Percentiles rank a stretch among this genome's conserved stretches.
Conservation (phyloP, 2,888 invertebrate genomes). For the Xestobium rufovillosum region DNA sequence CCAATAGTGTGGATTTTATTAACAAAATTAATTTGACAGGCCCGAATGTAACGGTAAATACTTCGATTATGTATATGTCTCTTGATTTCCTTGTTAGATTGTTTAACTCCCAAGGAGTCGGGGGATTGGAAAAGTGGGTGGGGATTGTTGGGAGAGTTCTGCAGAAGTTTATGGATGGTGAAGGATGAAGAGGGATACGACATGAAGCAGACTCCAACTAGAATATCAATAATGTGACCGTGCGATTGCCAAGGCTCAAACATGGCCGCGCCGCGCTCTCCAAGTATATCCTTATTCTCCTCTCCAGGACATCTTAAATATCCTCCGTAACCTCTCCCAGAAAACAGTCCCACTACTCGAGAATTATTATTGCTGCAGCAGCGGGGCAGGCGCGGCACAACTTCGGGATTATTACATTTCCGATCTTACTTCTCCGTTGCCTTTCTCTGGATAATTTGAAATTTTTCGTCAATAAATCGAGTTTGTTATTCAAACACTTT, state of each 20-base stretch:
- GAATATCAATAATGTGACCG: slow-evolving; percentile 45
- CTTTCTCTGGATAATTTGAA: too few relatives aligned
- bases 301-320: slow-evolving; percentile 25
- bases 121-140: slow-evolving; percentile 19
- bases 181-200: slow-evolving; percentile 32
- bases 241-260: slow-evolving; percentile 40
- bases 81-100: slow-evolving; percentile 20
- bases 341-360: too few relatives aligned
- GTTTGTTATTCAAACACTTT: too few relatives aligned
- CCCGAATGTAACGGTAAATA: too few relatives aligned
- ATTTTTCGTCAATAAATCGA: too few relatives aligned
- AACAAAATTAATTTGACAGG: too few relatives aligned
- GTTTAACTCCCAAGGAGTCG: slow-evolving; percentile 21
- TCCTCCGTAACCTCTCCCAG: slow-evolving; percentile 26
- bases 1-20: too few relatives aligned
- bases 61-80: too few relatives aligned
- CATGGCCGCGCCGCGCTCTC: slow-evolving; percentile 31
- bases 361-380: too few relatives aligned
- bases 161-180: slow-evolving; percentile 18
- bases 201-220: slow-evolving; percentile 42
- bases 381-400: too few relatives aligned
- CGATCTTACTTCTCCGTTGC: too few relatives aligned
- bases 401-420: too few relatives aligned
- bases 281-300: slow-evolving; percentile 19
- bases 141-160: slow-evolving; percentile 19